A percentile compares a stretch with the other conserved stretches of the same genome.
Conservation (phyloP, 2,113 vertebrate species). For the Callocephalon fimbriatum region DNA sequence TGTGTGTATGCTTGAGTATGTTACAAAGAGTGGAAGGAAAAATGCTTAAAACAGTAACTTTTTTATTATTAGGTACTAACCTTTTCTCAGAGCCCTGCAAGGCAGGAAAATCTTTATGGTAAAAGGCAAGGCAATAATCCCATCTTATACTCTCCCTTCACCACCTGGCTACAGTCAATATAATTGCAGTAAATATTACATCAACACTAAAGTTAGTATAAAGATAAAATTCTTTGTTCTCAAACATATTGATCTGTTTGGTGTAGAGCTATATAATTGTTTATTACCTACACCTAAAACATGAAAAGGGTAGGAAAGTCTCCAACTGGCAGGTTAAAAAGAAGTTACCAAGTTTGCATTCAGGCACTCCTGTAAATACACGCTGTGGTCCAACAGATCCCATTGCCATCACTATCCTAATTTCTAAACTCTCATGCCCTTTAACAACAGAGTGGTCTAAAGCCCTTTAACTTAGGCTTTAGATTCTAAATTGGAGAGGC, state of each 20-base stretch:
- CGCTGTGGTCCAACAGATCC: neutral
- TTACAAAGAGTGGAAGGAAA: neutral
- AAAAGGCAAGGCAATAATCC: slow-evolving; percentile 42
- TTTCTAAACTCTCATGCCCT: neutral
- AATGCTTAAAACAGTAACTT: neutral
- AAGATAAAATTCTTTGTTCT: slow-evolving; percentile 25
- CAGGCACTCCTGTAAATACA: neutral
- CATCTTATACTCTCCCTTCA: neutral
- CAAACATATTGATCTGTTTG: slow-evolving; percentile 27
- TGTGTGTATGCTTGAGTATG: neutral
- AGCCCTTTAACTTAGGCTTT: neutral
- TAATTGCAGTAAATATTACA: slow-evolving; percentile 11
- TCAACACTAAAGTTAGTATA: slow-evolving; percentile 11
- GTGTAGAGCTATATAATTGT: slow-evolving; percentile 7
- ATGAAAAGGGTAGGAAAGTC: neutral
- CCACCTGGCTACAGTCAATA: slow-evolving; percentile 55
- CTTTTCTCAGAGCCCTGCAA: neutral
- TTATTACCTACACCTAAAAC: neutral
- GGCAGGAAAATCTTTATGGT: slow-evolving; percentile 3
- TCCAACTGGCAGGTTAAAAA: neutral
- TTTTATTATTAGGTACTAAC: neutral
- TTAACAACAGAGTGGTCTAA: neutral
- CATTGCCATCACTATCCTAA: neutral
- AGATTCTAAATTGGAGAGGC: neutral
- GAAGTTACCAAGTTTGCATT: neutral